Base-by-base conservation (phyloP, 2,113 vertebrate genomes). In the Chaetorhynchus papuensis region DNA sequence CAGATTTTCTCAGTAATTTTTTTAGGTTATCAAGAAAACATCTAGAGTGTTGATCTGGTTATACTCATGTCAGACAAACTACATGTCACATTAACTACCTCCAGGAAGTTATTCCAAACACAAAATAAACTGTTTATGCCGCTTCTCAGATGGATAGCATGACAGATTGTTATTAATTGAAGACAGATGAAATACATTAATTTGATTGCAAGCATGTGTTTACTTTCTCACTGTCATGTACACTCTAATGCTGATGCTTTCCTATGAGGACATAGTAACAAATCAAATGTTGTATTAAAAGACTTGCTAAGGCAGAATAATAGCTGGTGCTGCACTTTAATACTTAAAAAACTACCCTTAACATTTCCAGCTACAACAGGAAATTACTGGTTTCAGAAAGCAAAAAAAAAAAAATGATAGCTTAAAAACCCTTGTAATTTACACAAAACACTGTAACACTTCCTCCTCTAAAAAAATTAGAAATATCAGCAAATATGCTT, bases 111-210 rank as follows among this genome's bases (percentile, higher is more conserved):
- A 98, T 98, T 98, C 99, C 98, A 99, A 99, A 99, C 98, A 99
- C 98, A 98, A 99, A 99, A 99, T 99, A 99, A 99, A 99, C 99
- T 99, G 99, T 99, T 99, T 99, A 99, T 98, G 98, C 98, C 98
- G 97, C 96, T 98, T 98, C 97, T 97, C 98, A 98, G 98, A 98
- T 98, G 99, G 99, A 99, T 99, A 99, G 98, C 97, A 98, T 98
- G 99, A 98, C 97, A 98, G 98, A 98, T 98, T 98, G 98, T 98
- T 98, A 99, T 99, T 99, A 98, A 98, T 98, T 98, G 98, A 97
- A 98, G 98, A 99, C 98, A 98, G 98, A 99, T 99, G 98, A 98
- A 98, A 97, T 98, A 98, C 98, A 98, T 98, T 99, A 98, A 98
- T 98, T 99, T 98, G 98, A 98, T 98, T 98, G 98, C 98, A 98